phyloP scores from a whole-genome alignment of 2,797 vertebrate species.

The Eospalax fontanierii region DNA sequence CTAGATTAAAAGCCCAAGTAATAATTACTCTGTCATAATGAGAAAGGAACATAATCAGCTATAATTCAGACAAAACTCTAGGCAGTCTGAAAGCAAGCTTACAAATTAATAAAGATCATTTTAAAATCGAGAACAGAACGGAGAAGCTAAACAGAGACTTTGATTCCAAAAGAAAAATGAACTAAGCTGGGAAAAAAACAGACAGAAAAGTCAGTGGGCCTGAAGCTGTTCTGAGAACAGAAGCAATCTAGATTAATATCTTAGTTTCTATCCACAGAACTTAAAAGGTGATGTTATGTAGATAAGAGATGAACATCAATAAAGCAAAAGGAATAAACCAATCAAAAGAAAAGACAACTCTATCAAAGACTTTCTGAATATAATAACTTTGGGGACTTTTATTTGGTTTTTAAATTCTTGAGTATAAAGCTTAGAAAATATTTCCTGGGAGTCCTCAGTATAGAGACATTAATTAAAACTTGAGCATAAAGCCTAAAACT shows the following conservation, averaged over 20 bases:
- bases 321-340: not conserved
- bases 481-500: constrained; percentile 35
- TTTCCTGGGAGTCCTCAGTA: not conserved
- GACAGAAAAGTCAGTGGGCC: constrained; percentile 21
- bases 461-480: constrained; percentile 12
- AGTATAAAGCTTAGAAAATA: constrained; percentile 36
- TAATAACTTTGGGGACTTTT: not conserved
- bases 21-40: constrained; percentile 8
- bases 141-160: constrained; percentile 48
- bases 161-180: constrained; percentile 56
- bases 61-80: constrained; percentile 55
- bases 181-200: constrained; percentile 39
- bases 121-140: not conserved
- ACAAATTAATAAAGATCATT: constrained; percentile 36
- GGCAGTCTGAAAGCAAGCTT: not conserved
- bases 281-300: not conserved
- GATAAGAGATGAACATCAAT: not conserved
- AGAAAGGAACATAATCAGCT: constrained; percentile 33
- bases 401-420: not conserved
- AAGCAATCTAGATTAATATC: constrained; percentile 17
- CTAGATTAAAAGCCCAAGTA: not conserved
- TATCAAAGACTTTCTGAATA: not conserved
- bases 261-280: constrained; percentile 24
- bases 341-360: constrained; percentile 30
- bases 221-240: constrained; percentile 6